phyloP scores from a whole-genome alignment of 2,113 vertebrate genomes.

The Caranx ignobilis region DNA sequence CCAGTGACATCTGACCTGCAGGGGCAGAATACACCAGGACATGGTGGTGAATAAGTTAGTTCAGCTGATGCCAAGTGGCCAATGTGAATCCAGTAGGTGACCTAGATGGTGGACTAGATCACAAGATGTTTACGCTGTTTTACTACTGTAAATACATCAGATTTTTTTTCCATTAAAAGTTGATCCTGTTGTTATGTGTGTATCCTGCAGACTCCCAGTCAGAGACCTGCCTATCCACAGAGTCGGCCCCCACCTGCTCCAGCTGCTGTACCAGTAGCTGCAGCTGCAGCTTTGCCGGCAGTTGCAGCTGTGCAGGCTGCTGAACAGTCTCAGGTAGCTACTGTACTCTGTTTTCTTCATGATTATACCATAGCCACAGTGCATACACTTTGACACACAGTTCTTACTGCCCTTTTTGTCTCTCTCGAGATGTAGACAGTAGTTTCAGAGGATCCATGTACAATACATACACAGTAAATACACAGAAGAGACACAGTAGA shows the following conservation, averaged over 20 bases:
- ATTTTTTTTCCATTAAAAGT: no score
- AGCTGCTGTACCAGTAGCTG: constrained; percentile 14
- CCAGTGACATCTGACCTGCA: not conserved
- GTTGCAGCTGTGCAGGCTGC: constrained; percentile 39
- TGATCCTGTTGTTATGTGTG: not conserved
- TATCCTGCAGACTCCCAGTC: constrained; percentile 47
- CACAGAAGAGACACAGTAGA: no score
- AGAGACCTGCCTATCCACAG: constrained; percentile 73
- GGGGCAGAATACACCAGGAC: not conserved
- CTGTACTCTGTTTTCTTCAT: no score
- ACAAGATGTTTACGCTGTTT: not conserved
- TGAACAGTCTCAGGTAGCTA: constrained; percentile 70
- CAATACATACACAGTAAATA: no score
- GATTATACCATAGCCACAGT: no score
- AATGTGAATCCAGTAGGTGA: not conserved
- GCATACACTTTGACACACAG: no score
- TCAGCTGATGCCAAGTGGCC: not conserved
- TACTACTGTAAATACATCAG: no score
- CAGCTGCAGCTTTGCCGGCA: not conserved
- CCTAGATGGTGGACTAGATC: not conserved
- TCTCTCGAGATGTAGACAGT: no score
- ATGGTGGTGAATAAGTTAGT: not conserved
- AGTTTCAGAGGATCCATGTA: no score
- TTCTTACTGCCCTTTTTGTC: no score
- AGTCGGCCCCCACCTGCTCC: constrained; percentile 67